Base-by-base conservation (phyloP, 2,797 vertebrate genomes). In the Neopelma chrysocephalum region DNA sequence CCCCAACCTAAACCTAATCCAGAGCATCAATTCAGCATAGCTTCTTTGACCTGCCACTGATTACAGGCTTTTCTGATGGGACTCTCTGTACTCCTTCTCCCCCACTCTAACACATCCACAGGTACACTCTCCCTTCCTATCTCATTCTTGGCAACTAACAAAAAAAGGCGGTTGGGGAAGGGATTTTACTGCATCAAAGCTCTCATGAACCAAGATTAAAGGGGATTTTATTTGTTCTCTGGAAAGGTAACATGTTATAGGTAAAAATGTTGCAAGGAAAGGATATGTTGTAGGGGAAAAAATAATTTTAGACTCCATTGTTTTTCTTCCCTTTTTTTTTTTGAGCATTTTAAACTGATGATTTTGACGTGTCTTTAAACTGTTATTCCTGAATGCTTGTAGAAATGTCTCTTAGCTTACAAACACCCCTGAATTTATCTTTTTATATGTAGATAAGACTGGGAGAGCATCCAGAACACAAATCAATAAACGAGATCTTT, bases 1-100 rank as follows among this genome's bases (percentile, higher is more conserved):
- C 88, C 45, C 12, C 71, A 80, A 43, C 34, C 53, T 82, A 92
- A 95, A 82, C 50, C 36, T 84, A 86, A 91, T 89, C 78, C 86
- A 93, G 58, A 89, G 60, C 40, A 73, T 38, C 58, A 66, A 70
- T 87, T 85, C 14, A 2, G 54, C 56, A 62, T 16, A 85, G 25
- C 31, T 19, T 86, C 42, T 87, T 82, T 94, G 85, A 73, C 84
- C 53, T 50, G 56, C 32, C 29, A 45, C 29, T 91, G 56, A 45
- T 82, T 80, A 60, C 29, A 70, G 53, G 14, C 64, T 36, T 60
- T 92, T 93, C 48, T 91, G 26, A 32, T 2, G 6, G 50, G 36
- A 89, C 20, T 10, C 26, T 50, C 38, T 68, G 20, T 8, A 17
- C 29, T 47, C 43, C 15, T 31, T 81, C 34, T 58, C 11, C 27